Evolutionary conservation across 2,113 vertebrate species (phyloP).

Genomic region (Oriolus oriolus): DNA sequence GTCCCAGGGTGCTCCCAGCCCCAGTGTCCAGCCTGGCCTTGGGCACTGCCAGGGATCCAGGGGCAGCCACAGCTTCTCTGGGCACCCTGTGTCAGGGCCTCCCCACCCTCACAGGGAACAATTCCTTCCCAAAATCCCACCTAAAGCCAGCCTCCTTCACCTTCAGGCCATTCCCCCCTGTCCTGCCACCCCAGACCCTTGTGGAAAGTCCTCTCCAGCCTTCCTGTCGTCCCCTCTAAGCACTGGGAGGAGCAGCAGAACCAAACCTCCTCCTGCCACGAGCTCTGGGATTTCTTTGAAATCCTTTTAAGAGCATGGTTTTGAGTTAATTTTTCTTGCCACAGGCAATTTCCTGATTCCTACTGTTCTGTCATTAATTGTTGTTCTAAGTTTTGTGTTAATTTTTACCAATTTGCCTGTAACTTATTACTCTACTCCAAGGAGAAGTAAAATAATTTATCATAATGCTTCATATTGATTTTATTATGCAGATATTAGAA

Average conservation of each 20-base stretch:
- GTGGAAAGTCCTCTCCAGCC: not conserved
- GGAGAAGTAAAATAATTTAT: not conserved
- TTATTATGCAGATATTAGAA: not conserved
- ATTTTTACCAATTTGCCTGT: not conserved
- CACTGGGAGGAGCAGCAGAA: not conserved
- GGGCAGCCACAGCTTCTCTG: not conserved
- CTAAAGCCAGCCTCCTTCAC: not conserved
- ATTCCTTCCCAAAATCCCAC: not conserved
- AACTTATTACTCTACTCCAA: not conserved
- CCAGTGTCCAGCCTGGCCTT: not conserved
- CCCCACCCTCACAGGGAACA: accelerated
- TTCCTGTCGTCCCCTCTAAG: not conserved
- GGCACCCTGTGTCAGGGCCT: not conserved
- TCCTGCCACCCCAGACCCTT: not conserved
- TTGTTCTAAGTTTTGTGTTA: not conserved
- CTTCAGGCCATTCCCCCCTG: not conserved
- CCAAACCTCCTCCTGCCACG: not conserved
- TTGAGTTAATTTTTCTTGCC: not conserved
- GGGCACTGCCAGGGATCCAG: not conserved
- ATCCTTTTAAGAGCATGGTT: not conserved
- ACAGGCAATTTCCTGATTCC: not conserved
- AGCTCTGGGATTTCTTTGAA: not conserved
- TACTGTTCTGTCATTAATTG: not conserved
- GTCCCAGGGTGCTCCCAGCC: not conserved
- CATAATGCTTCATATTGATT: not conserved